Conservation (phyloP, 2,888 invertebrate genomes). For the Lochmaea capreae region DNA sequence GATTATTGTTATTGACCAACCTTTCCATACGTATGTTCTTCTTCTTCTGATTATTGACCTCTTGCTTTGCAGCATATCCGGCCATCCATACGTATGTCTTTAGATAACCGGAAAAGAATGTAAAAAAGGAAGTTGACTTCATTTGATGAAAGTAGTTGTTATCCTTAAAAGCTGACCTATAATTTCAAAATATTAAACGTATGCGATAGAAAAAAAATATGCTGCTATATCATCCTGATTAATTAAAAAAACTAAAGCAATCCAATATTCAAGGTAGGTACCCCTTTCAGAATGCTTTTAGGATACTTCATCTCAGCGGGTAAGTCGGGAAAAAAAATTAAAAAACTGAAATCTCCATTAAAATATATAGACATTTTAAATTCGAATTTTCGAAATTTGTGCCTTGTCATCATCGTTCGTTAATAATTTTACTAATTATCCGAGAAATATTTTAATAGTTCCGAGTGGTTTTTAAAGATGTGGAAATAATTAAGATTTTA, state of each 20-base stretch:
- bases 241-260: constrained; percentile 8
- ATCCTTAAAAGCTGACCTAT: neutral
- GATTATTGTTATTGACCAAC: no score
- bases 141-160: neutral
- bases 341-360: constrained; percentile 10
- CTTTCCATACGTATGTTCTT: no score
- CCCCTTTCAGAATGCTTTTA: constrained; percentile 18
- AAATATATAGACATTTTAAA: constrained; percentile 12
- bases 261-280: constrained; percentile 11
- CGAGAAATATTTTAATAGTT: constrained; percentile 2
- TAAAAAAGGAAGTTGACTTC: no score
- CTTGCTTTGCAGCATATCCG: no score
- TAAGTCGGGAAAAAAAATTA: neutral
- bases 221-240: constrained; percentile 8
- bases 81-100: no score
- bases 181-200: neutral
- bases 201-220: neutral
- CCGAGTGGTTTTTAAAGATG: neutral
- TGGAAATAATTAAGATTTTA: constrained; percentile 16
- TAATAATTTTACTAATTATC: constrained; percentile 13
- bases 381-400: constrained; percentile 2
- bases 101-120: no score
- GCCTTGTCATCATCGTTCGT: constrained; percentile 6
- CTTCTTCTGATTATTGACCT: no score
- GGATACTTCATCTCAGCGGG: constrained; percentile 7